These are phyloP conservation scores for Chrysolina oricalcia DNA, from an alignment of 2,888 invertebrate genomes.

Conservation along the genomic window DNA sequence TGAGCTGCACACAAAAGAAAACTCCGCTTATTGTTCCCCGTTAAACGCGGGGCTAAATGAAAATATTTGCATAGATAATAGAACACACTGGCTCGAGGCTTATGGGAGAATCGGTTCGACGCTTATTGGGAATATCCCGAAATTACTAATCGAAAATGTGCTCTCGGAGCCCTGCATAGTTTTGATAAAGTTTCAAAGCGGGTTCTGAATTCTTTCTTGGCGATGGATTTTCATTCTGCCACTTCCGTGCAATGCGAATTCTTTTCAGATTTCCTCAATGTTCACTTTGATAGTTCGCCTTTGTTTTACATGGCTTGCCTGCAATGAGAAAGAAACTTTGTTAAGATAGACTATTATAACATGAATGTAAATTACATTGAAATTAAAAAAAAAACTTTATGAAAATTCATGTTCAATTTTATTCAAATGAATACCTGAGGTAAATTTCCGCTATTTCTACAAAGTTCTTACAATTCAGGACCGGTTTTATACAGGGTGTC, in stretches of 20 bases:
- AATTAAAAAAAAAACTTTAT: too few species aligned
- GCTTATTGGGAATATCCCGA: constrained; percentile 27
- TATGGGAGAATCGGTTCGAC: constrained; percentile 11
- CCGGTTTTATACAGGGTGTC: too few species aligned
- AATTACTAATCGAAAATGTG: constrained; percentile 27
- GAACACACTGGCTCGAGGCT: constrained; percentile 20
- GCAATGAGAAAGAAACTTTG: too few species aligned
- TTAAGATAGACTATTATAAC: too few species aligned
- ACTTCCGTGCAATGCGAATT: background rate
- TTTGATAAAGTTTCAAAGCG: constrained; percentile 24
- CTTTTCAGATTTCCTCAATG: too few species aligned
- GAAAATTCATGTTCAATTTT: too few species aligned
- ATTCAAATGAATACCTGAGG: too few species aligned
- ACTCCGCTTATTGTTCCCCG: constrained; percentile 43
- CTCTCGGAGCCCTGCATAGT: constrained; percentile 9
- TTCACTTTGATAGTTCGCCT: too few species aligned
- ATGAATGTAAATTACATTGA: too few species aligned
- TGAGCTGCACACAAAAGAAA: constrained; percentile 42
- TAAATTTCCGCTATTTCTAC: too few species aligned
- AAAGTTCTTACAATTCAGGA: too few species aligned
- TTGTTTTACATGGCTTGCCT: too few species aligned
- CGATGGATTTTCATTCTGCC: background rate
- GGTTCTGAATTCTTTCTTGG: constrained; percentile 21
- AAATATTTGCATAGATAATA: constrained; percentile 49
- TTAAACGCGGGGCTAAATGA: constrained; percentile 47